Evolutionary conservation across 2,888 invertebrate species (phyloP).

Genomic region (Melikaiella ostensackeni): DNA sequence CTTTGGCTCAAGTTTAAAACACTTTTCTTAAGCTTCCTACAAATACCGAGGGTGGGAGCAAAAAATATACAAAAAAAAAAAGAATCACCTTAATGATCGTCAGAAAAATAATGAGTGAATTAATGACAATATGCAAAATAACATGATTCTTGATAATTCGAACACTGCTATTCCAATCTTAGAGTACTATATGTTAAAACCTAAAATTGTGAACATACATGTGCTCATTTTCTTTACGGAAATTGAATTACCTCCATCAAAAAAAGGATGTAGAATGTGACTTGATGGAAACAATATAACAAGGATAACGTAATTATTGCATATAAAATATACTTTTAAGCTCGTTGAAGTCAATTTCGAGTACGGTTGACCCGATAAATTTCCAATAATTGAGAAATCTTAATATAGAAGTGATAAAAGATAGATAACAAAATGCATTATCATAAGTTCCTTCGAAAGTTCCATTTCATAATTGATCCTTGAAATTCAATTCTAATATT

Average conservation of each 20-base stretch:
- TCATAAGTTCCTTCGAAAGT: neutral
- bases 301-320: neutral
- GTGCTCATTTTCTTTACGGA: neutral
- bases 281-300: neutral
- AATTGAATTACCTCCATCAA: neutral
- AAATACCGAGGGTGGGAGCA: too few relatives aligned
- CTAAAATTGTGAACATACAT: neutral
- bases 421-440: conserved; percentile 10
- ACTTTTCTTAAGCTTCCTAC: too few relatives aligned
- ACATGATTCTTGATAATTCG: too few relatives aligned
- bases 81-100: too few relatives aligned
- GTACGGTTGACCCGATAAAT: neutral
- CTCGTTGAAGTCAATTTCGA: neutral
- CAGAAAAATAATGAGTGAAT: too few relatives aligned
- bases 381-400: conserved; percentile 14
- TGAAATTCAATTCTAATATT: neutral
- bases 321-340: neutral
- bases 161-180: too few relatives aligned
- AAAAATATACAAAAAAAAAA: too few relatives aligned
- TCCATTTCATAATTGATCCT: neutral
- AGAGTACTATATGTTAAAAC: neutral
- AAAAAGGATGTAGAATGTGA: neutral
- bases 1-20: too few relatives aligned
- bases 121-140: too few relatives aligned
- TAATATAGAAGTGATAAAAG: conserved; percentile 9